Base-by-base conservation (phyloP, 1,140 invertebrate species). In the Steinernema khuongi region DNA sequence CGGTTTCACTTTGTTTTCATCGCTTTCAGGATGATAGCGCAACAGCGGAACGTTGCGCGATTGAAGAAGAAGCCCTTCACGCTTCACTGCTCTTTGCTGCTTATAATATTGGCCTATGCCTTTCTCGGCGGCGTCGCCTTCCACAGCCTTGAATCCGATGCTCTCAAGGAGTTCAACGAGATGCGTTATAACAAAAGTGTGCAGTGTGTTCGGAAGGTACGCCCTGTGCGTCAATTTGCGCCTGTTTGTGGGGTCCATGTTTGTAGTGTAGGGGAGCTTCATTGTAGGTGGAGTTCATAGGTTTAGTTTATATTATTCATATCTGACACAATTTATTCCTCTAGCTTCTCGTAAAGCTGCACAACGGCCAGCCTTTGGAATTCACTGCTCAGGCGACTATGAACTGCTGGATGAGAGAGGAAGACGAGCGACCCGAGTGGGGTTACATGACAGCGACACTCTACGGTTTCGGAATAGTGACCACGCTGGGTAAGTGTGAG, bases 401-500 rank as follows among this genome's bases (percentile, higher is more conserved):
- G 11, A 17, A 72, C 14, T 70, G 44, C 22, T 11, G 69, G 33
- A 30, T 66, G 33, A 72, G 31, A 70, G 70, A 36, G 71, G n/a
- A 70, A 50, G 76, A 77, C 36, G 75, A 77, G 67, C 26, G 75
- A n/a, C 70, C 70, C 11, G 76, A 77, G 66, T 77, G 76, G 76
- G 71, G 70, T 28, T 77, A 75, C 31, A 75, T 84, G 17, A 84
- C 83, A n/a, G 83, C 79, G 0, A 85, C 83, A 22, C 74, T 84
- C 17, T 84, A 84, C 71, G 82, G 83, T 26, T 84, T 84, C 69
- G 83, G 83, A 19, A 85, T 84, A 60, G 78, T 85, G 26, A 84
- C 83, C 19, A 84, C 83, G 17, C 68, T 84, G 18, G 82, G 81
- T 82, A 68, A 26, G 22, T 60, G 11, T 4, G 50, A 14, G 74